Conservation (phyloP, 2,797 vertebrate species). For the Apogon hyalosoma region DNA sequence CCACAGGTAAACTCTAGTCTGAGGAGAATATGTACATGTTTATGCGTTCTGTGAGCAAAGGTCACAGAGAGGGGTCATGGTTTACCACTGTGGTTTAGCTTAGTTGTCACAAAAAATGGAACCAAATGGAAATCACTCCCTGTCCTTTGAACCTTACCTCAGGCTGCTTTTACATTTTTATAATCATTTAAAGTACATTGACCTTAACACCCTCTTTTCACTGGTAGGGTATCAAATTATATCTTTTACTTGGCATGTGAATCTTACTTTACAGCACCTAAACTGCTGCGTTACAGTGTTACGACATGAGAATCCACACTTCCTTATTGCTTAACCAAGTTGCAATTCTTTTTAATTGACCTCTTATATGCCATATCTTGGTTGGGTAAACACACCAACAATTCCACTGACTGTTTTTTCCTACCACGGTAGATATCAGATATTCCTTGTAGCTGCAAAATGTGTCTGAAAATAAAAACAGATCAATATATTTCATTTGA, state of each 20-base stretch:
- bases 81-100: slow-evolving; percentile 35
- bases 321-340: slow-evolving; percentile 27
- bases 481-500: neutral
- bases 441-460: slow-evolving; percentile 10
- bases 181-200: slow-evolving; percentile 10
- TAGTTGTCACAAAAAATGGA: slow-evolving; percentile 25
- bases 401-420: slow-evolving; percentile 14
- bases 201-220: neutral
- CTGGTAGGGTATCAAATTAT: neutral
- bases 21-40: slow-evolving; percentile 39
- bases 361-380: slow-evolving; percentile 9
- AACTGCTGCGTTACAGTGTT: slow-evolving; percentile 10
- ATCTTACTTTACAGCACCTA: neutral
- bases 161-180: slow-evolving; percentile 20
- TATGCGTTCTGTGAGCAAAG: slow-evolving; percentile 51
- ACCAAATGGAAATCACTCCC: slow-evolving; percentile 13
- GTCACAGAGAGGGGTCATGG: slow-evolving; percentile 38
- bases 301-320: neutral
- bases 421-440: slow-evolving; percentile 2
- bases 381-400: neutral
- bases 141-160: slow-evolving; percentile 25
- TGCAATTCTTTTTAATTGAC: neutral
- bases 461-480: neutral
- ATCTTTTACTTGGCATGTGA: neutral
- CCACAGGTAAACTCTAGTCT: slow-evolving; percentile 26